Base-by-base conservation (phyloP, 1,140 invertebrate genomes). In the Caenorhabditis tropicalis region DNA sequence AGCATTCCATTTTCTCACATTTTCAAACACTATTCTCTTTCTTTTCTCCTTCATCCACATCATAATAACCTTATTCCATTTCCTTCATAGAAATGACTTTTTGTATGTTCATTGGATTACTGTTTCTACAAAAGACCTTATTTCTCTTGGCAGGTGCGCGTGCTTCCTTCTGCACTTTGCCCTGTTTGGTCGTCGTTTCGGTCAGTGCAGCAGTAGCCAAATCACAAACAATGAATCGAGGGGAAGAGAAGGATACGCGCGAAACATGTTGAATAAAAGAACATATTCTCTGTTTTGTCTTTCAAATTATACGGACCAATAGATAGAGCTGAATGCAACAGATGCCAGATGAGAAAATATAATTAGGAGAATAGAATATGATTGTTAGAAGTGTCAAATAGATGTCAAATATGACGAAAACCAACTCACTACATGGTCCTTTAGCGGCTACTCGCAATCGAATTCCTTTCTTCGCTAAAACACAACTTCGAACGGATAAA, bases 401-500 rank as follows among this genome's bases (percentile, higher is more conserved):
- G 27, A 29, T 10, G n/a, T n/a, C 3, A 51, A 51, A 29, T 6
- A 39, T n/a, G 58, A 39, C 29, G n/a, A 65, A 65, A n/a, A 36
- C n/a, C 29, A 65, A 74, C 65, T 74, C n/a, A 74, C 65, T 74
- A 24, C 65, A 74, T 24, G 65, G 36, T 46, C 65, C 65, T 43
- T 74, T 74, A 3, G 65, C 7, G 10, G 65, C 65, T 0, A 74
- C 65, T 43, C 65, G 65, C 4, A 74, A 29, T 9, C 65, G 65
- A 12, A 74, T n/a, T 60, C 79, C 79, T 39, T 74, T 81, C 29
- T 31, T 74, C 12, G 53, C 53, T 1, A 79, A 43, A 12, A 79
- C 31, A 82, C 84, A 85, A 24, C 80, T 70, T 48, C 65, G 33
- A 16, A 85, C 58, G 10, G 84, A 85, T 39, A 96, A 91, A 81